Conservation (phyloP, 2,797 vertebrate species). For the Linurgus olivaceus region DNA sequence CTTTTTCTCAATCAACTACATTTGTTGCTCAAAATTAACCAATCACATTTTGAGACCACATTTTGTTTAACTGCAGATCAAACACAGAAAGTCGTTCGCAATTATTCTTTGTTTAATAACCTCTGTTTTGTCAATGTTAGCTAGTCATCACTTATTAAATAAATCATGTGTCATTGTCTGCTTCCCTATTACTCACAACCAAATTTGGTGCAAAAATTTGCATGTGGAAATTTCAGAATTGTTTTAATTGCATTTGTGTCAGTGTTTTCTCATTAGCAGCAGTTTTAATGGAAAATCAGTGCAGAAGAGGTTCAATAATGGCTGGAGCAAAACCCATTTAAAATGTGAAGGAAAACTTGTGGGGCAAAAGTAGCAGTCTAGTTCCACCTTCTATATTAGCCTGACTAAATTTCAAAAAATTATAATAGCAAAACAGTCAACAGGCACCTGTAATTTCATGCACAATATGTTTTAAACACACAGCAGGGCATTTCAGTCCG, state of each 20-base stretch:
- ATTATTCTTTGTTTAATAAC: slow-evolving; percentile 23
- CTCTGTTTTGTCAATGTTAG: not conserved
- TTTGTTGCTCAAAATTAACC: not conserved
- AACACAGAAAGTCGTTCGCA: not conserved
- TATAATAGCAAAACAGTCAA: not conserved
- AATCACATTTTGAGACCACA: not conserved
- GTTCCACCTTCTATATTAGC: not conserved
- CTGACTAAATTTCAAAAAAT: not conserved
- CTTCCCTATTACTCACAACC: not conserved
- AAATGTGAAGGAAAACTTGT: not conserved
- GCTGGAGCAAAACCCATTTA: not conserved
- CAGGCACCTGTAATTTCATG: not conserved
- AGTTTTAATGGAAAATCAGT: not conserved
- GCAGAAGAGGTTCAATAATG: not conserved
- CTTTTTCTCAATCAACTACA: not conserved
- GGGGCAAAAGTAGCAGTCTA: not conserved
- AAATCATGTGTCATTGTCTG: not conserved
- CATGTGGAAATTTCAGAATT: not conserved
- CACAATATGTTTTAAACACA: not conserved
- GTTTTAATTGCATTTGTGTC: not conserved
- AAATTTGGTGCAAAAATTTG: slow-evolving; percentile 36
- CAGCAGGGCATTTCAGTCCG: not conserved
- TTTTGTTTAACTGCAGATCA: slow-evolving; percentile 12
- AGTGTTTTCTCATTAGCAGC: not conserved
- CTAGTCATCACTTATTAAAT: slow-evolving; percentile 11